Evolutionary conservation across 2,888 invertebrate genomes (phyloP), one percentile per base, ranked within the genome.

Genomic region (Acleris emargana): DNA sequence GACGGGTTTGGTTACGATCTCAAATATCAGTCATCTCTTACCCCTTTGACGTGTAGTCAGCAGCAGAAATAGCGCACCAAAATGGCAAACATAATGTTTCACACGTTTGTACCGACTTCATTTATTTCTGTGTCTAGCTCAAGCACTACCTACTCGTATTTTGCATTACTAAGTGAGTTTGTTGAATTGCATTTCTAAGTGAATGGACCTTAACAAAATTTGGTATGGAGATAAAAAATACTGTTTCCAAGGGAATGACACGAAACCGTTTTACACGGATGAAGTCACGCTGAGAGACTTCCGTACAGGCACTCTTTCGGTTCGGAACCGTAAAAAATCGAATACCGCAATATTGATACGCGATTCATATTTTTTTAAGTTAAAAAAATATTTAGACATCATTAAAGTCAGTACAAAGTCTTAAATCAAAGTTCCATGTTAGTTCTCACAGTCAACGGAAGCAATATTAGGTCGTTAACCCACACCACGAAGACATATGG

Each of bases 1-100:
- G 85, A 87, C 88, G 83, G 67, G 67, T 86, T 67, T 52, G 51
- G 73, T 87, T 87, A 81, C 89, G 47, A 67, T 83, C 60, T 66
- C 61, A 57, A 45, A 42, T 66, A 55, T 66, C 66, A 64, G 47
- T 22, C 28, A 57, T 45, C 43, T 57, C 57, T 25, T 43, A 57
- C 57, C 43, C 57, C 45, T n/a, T 1, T 5, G 43, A 57, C 5
- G 16, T 13, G 13, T 11, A 9, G 45, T 11, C 25, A 45, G 38
- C 38, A 38, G 38, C 38, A 38, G 38, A 38, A 38, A 11, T 38
- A 13, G 1, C 13, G 13, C 0, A 13, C 13, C 38, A 38, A 13
- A 38, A 13, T 13, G 13, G 38, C 38, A 32, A 32, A 32, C 13
- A 13, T 38, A 38, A 38, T 38, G 3, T 2, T 38, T 32, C 9